Percentiles rank a stretch among this genome's conserved stretches.
Evolutionary conservation across 2,797 vertebrate genomes (phyloP).

Genomic region (Melanogrammus aeglefinus): DNA sequence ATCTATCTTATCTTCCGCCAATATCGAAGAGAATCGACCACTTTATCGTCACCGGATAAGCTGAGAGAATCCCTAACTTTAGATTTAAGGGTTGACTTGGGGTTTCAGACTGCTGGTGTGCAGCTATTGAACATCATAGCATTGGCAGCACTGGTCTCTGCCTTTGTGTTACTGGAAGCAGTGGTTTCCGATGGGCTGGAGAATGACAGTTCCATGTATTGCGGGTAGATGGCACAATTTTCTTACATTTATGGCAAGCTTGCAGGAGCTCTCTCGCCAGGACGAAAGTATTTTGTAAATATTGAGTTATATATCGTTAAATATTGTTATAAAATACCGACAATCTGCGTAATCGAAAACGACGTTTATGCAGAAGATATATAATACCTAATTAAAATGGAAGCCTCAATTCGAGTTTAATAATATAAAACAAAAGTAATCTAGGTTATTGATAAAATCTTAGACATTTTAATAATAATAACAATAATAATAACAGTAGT

Average conservation of each 20-base stretch:
- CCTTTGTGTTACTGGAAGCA: conserved; percentile 77
- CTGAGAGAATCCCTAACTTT: neutral
- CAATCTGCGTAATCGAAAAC: neutral
- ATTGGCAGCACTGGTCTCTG: conserved; percentile 44
- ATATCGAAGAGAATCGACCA: neutral
- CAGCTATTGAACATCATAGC: conserved; percentile 1
- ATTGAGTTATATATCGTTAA: neutral
- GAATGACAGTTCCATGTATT: conserved; percentile 94
- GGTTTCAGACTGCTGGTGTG: neutral
- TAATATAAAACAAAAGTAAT: neutral
- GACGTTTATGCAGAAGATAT: neutral
- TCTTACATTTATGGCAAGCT: conserved; percentile 94
- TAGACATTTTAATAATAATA: conserved; percentile 18
- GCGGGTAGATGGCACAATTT: conserved; percentile 99
- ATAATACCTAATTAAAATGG: neutral
- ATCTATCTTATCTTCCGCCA: neutral
- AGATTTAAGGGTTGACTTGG: conserved; percentile 22
- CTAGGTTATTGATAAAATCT: neutral
- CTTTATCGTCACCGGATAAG: neutral
- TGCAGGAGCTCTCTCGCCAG: conserved; percentile 69
- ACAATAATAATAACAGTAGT: conserved; percentile 15
- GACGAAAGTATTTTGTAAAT: conserved; percentile 81
- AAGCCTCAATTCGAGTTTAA: neutral
- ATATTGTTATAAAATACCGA: neutral
- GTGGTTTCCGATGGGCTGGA: conserved; percentile 81